Percentiles rank a stretch among this genome's conserved stretches.
Conservation (phyloP, 2,888 invertebrate genomes). For the Candidula unifasciata region DNA sequence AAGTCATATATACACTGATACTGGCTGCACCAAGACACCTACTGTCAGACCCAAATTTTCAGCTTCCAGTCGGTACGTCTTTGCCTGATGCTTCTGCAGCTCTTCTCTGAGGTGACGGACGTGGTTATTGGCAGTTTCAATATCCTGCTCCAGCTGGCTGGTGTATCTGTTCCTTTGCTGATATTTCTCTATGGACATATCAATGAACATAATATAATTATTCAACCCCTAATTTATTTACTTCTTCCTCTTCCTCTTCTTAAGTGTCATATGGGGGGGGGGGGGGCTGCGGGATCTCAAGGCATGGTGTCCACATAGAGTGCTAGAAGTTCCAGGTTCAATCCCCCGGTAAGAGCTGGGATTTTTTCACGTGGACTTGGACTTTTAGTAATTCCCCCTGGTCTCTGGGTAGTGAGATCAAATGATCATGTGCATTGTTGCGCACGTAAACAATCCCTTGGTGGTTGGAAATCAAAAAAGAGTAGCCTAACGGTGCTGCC, state of each 20-base stretch:
- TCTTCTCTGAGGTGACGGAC: constrained; percentile 69
- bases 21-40: constrained; percentile 32
- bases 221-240: neutral
- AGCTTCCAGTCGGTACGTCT: constrained; percentile 66
- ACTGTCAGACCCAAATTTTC: constrained; percentile 69
- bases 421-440: no score
- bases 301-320: no score
- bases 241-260: neutral
- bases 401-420: no score
- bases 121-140: constrained; percentile 66
- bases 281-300: no score
- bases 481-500: no score
- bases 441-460: no score
- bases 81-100: constrained; percentile 65
- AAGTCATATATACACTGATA: neutral
- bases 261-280: no score
- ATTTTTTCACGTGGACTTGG: no score
- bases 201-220: neutral
- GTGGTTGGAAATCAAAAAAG: no score
- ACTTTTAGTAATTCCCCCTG: no score
- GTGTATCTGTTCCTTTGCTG: constrained; percentile 65
- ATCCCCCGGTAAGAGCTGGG: no score
- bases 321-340: no score
- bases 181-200: constrained; percentile 60
- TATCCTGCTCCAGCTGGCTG: constrained; percentile 66